Base-by-base conservation (phyloP, 2,113 vertebrate species). In the Turdus rufiventris region DNA sequence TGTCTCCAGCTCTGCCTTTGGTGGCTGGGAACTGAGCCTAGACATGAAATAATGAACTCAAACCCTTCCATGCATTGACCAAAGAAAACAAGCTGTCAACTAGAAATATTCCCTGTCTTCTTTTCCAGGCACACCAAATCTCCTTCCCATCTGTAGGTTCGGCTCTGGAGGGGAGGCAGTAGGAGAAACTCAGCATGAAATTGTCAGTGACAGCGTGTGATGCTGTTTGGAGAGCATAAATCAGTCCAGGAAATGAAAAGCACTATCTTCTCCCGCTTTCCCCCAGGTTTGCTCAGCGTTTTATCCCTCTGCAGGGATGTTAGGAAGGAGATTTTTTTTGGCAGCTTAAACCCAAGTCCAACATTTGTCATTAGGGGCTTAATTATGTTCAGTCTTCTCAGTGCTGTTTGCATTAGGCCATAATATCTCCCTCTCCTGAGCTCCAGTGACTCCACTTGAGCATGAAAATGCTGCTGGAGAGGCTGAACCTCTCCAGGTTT, bases 21-120 rank as follows among this genome's bases (percentile, higher is more conserved):
- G 70, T 54, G 93, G 57, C 87, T 90, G 93, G 93, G 90, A 95
- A 81, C 79, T 0, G 68, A 81, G 88, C 93, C 94, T 71, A 91
- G 93, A 78, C 48, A 17, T 84, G 93, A 96, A 96, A 97, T 86
- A 95, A 95, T 72, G 92, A 95, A 95, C 77, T 91, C 10, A 43
- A 96, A 88, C 33, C 91, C 87, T 82, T 85, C 84, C 2, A 11
- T 4, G 62, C 75, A 4, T 5, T 91, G 93, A 95, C 93, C 80
- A 97, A 96, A 91, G 85, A 60, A 96, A 96, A 94, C 94, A 95
- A 89, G 70, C 94, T 93, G 96, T 94, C 93, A 94, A 8, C 12
- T 4, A 53, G 92, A 92, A 93, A 93, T 81, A 96, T 72, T 18
- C 91, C 83, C 80, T 60, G 6, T 18, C 74, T 54, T 18, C 67